These are phyloP conservation scores for Myripristis murdjan DNA, from an alignment of 2,797 vertebrate genomes.

Conservation along the genomic window DNA sequence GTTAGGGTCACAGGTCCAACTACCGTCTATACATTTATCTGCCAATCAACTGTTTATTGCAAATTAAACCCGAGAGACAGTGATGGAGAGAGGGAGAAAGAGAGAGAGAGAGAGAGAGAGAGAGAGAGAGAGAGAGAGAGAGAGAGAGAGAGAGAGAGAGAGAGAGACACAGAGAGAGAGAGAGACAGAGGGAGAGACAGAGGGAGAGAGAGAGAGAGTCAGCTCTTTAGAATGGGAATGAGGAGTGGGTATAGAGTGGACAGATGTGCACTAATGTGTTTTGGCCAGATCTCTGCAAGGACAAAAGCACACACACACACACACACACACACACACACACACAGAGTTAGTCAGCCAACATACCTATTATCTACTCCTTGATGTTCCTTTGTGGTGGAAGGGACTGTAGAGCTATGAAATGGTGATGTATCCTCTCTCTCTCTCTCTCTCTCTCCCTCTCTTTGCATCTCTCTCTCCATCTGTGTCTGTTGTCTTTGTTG, in stretches of 20 bases:
- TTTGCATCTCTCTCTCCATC: too few species aligned
- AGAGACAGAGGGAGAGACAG: constrained; percentile 24
- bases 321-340: constrained; percentile 9
- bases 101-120: too few species aligned
- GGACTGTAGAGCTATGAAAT: neutral
- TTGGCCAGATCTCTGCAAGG: constrained; percentile 82
- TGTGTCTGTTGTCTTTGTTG: neutral
- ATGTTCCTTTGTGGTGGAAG: constrained; percentile 24
- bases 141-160: too few species aligned
- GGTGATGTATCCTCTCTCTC: neutral
- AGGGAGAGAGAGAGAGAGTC: constrained; percentile 33
- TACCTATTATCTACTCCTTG: constrained; percentile 56
- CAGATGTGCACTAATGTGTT: constrained; percentile 89
- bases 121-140: too few species aligned
- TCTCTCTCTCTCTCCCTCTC: neutral
- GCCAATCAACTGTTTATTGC: too few species aligned
- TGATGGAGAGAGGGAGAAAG: too few species aligned
- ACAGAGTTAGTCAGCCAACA: constrained; percentile 44
- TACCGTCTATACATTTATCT: too few species aligned
- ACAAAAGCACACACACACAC: constrained; percentile 63
- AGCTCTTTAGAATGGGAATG: constrained; percentile 72
- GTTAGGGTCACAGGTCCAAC: too few species aligned
- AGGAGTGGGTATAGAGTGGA: constrained; percentile 81
- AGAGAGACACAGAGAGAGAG: constrained; percentile 15
- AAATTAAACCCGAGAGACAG: too few species aligned